Evolutionary conservation across 2,113 vertebrate genomes (phyloP), one percentile per base, ranked within the genome.

Genomic region (Barnardius zonarius): DNA sequence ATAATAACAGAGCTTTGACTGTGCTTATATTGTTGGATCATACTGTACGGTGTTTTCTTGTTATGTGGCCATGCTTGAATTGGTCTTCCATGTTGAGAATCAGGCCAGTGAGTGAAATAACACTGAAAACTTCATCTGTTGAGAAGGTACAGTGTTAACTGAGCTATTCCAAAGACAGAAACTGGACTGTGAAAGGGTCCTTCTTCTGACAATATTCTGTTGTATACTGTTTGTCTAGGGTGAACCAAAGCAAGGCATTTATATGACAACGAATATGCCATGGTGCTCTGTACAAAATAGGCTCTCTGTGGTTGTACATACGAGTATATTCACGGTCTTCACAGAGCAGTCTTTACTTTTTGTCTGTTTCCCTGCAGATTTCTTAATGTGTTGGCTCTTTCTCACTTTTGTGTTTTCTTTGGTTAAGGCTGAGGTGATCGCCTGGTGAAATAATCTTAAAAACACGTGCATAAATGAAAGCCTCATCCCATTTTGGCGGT

Each of bases 21-120:
- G 27, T 28, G 22, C 22, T n/a, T 7, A 0, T 8, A 12, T 17
- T 39, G 23, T 11, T n/a, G 51, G 35, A 19, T 35, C 19, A 2
- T 3, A 5, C 24, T 41, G 15, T 73, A 1, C 7, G 18, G 14
- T 11, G 12, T 39, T 23, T 81, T 23, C 63, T 64, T 0, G 0
- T 54, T 51, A 10, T 0, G 0, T 67, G 76, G 25, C 10, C 8
- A 0, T 19, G 49, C 22, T 31, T 74, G 31, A 33, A 7, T 12
- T 31, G 16, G 48, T 17, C 46, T 75, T 57, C 41, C 12, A 1
- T 7, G 44, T 16, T 62, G 13, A 41, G 16, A 59, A 39, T 84
- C 11, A 30, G 51, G 17, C 55, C 25, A 49, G 1, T 23, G 48
- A 73, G 41, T 76, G 31, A 73, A 87, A 30, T 48, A 6, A 31